phyloP scores from a whole-genome alignment of 2,888 invertebrate genomes.

The Gastracanthus pulcherrimus region DNA sequence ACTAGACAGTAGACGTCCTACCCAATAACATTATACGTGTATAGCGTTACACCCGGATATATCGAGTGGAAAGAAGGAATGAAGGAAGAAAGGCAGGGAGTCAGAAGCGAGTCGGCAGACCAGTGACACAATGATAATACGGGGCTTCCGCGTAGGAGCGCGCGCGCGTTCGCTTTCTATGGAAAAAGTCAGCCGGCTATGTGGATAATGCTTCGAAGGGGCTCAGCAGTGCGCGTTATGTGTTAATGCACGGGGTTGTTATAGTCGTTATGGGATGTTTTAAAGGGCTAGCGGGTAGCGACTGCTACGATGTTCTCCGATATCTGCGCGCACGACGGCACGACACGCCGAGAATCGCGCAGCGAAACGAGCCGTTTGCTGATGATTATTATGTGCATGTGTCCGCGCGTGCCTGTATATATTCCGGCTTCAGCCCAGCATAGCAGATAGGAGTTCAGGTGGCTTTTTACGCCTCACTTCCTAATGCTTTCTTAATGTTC shows the following conservation, averaged over 20 bases:
- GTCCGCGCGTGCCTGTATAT: neutral
- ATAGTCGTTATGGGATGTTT: neutral
- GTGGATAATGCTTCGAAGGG: neutral
- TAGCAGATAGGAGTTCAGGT: no score
- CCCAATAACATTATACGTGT: neutral
- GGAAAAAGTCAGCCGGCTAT: neutral
- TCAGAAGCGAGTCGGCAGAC: neutral
- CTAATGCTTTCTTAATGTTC: neutral
- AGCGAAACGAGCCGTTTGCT: neutral
- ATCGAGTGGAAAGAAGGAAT: neutral
- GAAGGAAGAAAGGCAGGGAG: neutral
- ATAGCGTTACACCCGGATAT: neutral
- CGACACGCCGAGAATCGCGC: neutral
- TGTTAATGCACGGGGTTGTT: neutral
- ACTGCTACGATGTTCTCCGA: neutral
- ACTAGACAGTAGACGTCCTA: neutral
- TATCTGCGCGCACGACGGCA: neutral
- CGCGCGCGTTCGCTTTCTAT: neutral
- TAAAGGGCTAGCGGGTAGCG: no score
- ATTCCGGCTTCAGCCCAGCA: no score
- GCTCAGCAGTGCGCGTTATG: neutral
- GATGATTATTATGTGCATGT: neutral
- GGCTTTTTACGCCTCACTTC: neutral
- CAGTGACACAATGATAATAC: neutral
- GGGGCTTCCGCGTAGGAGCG: neutral